Conservation (phyloP, 1,140 invertebrate species). For the Drosophila orena region DNA sequence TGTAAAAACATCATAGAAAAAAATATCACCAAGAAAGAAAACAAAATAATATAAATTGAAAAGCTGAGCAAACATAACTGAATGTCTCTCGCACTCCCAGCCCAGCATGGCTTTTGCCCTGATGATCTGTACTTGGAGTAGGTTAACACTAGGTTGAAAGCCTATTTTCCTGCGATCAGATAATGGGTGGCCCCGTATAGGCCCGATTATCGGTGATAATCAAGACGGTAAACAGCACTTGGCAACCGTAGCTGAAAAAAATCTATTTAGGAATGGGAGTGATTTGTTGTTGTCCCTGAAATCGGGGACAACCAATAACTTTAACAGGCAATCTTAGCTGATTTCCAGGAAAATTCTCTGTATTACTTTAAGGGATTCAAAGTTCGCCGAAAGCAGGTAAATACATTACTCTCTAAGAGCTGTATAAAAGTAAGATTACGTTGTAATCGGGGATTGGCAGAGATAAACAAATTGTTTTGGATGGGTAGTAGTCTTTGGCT, state of each 20-base stretch:
- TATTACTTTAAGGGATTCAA: background rate
- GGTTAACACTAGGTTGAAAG: too few relatives aligned
- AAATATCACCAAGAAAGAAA: too few relatives aligned
- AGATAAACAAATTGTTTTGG: too few relatives aligned
- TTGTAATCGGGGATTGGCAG: background rate
- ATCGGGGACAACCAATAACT: slow-evolving; percentile 6
- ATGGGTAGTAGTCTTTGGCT: background rate
- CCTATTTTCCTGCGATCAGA: background rate
- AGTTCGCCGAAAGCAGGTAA: background rate
- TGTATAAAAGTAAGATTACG: background rate
- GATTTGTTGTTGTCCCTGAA: slow-evolving; percentile 12
- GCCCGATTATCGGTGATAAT: background rate
- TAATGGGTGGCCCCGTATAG: background rate
- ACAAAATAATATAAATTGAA: too few relatives aligned
- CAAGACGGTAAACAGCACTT: background rate
- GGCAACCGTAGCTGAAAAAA: slow-evolving; percentile 23
- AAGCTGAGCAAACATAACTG: too few relatives aligned
- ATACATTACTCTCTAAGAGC: background rate
- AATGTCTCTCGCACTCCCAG: too few relatives aligned
- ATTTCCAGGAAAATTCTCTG: background rate
- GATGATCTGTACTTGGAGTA: background rate
- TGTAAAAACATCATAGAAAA: too few relatives aligned
- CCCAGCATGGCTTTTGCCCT: background rate
- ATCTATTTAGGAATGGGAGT: slow-evolving; percentile 11
- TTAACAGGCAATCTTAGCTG: slow-evolving; percentile 3